Base-by-base conservation (phyloP, 2,113 vertebrate species). In the Gymnogyps californianus region DNA sequence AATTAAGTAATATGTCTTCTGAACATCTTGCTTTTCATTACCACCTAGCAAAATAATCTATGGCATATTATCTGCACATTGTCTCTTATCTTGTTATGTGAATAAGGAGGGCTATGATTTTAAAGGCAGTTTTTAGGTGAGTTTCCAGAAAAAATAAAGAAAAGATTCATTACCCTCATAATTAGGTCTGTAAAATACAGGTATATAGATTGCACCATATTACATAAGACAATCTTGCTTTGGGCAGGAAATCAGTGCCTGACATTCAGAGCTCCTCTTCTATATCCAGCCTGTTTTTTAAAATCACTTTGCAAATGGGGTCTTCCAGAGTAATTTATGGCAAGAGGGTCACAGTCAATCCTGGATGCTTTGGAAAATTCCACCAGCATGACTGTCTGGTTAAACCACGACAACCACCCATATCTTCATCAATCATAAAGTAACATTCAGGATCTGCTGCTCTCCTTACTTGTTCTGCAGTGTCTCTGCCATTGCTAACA, bases 1-100 rank as follows among this genome's bases (percentile, higher is more conserved):
- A 94, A 97, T 72, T 92, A 87, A 93, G 89, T 77, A 93, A 90
- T 95, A 82, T 4, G 40, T 96, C 97, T 93, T 96, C 80, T 62
- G 89, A 95, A 96, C 57, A 87, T n/a, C 83, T 92, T 92, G 66
- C 80, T 92, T 96, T 95, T 93, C 18, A 25, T 96, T 89, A 83
- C 82, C 83, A 87, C 52, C 69, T 65, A 87, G 38, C 72, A 94
- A 96, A 97, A 91, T 92, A 95, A 95, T 89, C 44, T 69, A 79
- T 54, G 55, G 40, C 74, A 72, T 69, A 82, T 76, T 79, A 52
- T 69, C 76, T 83, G 71, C 59, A 59, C 55, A 62, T 86, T 88
- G 54, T 90, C 72, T 94, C 44, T 93, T 93, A 85, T 67, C 80
- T 71, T 22, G 19, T 76, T 75, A 57, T 34, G 47, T 80, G 64